A percentile compares a stretch with the other conserved stretches of the same genome.
phyloP scores from a whole-genome alignment of 2,797 vertebrate genomes.

The Tympanoctomys barrerae region DNA sequence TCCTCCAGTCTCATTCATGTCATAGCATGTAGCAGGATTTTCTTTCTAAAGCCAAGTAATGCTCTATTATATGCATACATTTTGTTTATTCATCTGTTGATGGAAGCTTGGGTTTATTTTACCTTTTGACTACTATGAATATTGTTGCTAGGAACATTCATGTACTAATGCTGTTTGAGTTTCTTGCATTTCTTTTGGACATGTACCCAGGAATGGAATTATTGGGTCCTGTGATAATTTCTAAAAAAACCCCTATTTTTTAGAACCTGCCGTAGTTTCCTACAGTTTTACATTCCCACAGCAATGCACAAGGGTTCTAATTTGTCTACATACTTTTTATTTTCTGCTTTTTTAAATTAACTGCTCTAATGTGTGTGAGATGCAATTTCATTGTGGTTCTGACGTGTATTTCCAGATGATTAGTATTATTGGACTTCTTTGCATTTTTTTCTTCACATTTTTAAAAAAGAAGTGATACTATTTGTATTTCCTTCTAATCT shows the following conservation, averaged over 20 bases:
- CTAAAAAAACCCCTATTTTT: neutral
- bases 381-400: neutral
- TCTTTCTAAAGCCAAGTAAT: constrained; percentile 5
- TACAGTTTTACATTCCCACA: constrained; percentile 11
- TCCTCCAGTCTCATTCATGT: neutral
- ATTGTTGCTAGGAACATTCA: neutral
- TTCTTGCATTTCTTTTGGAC: neutral
- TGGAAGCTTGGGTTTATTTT: neutral
- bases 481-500: constrained; percentile 7
- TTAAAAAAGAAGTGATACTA: neutral
- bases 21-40: neutral
- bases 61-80: neutral
- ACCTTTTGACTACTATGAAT: constrained; percentile 40
- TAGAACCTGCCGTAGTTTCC: constrained; percentile 28
- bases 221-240: neutral
- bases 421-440: neutral
- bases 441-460: neutral
- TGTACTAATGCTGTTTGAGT: constrained; percentile 23
- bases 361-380: neutral
- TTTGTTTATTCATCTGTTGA: neutral
- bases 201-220: constrained; percentile 2
- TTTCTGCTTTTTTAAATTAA: constrained; percentile 34
- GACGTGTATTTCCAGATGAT: neutral
- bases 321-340: neutral
- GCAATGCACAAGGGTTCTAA: neutral